Conservation (phyloP, 2,113 vertebrate species). For the Tachysurus vachellii region DNA sequence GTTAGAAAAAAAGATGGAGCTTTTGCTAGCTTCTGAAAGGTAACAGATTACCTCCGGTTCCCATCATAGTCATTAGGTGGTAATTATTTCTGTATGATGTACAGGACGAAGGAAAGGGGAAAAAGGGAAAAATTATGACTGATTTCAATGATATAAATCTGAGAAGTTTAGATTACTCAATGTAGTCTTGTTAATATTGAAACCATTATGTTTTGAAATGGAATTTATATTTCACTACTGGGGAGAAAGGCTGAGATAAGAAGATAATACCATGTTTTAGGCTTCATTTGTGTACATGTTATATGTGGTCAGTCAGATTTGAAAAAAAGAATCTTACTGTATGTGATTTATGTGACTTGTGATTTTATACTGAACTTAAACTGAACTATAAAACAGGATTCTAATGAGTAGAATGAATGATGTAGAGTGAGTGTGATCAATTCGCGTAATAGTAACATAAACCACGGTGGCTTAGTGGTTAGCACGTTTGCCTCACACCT, state of each 20-base stretch:
- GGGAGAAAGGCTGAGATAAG: background rate
- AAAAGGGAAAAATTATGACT: background rate
- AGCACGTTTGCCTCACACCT: too few relatives aligned
- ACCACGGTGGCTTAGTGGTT: too few relatives aligned
- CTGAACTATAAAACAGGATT: too few relatives aligned
- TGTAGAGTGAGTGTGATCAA: too few relatives aligned
- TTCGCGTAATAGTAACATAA: too few relatives aligned
- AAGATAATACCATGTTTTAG: background rate
- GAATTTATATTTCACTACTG: background rate
- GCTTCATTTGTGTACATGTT: background rate
- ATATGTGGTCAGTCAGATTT: too few relatives aligned
- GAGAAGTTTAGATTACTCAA: background rate
- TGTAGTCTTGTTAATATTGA: background rate
- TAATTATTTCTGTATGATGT: background rate
- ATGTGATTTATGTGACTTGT: background rate
- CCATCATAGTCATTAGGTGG: too few relatives aligned
- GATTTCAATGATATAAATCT: too few relatives aligned
- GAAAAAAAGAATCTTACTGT: background rate
- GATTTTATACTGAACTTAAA: too few relatives aligned
- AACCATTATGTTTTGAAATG: background rate
- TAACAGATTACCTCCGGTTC: background rate
- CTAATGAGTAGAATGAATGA: too few relatives aligned
- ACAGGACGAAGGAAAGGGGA: background rate
- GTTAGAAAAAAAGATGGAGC: background rate
- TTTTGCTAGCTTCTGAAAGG: background rate